phyloP scores from a whole-genome alignment of 37 sponge, comb jelly and placozoan species.

The Amphimedon queenslandica region DNA sequence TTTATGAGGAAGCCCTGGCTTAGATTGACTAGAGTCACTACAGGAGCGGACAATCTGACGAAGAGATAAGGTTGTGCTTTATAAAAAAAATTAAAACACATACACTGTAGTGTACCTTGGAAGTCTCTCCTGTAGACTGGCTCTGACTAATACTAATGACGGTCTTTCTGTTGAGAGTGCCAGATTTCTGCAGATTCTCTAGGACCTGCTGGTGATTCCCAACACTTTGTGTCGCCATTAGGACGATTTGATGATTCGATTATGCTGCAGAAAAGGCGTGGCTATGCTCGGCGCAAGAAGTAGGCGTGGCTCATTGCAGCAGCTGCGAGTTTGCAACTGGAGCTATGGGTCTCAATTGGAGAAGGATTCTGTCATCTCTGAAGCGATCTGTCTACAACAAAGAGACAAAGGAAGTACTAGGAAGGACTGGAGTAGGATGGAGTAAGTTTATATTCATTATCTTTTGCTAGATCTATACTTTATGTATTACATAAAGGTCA shows the following conservation, averaged over 20 bases:
- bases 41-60: too few relatives aligned
- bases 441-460: slow-evolving; percentile 20
- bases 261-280: too few relatives aligned
- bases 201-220: slow-evolving; percentile 31
- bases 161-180: slow-evolving; percentile 3
- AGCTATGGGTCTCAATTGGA: background rate
- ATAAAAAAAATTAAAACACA: too few relatives aligned
- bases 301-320: too few relatives aligned
- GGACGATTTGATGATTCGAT: too few relatives aligned
- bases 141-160: too few relatives aligned
- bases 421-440: slow-evolving; percentile 55
- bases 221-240: too few relatives aligned
- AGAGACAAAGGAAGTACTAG: slow-evolving; percentile 46
- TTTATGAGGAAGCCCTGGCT: background rate
- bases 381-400: slow-evolving; percentile 32
- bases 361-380: slow-evolving; percentile 1
- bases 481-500: slow-evolving; percentile 9
- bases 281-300: too few relatives aligned
- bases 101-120: too few relatives aligned
- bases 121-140: too few relatives aligned
- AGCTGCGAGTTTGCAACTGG: background rate
- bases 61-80: too few relatives aligned
- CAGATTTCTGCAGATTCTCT: slow-evolving; percentile 11
- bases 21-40: too few relatives aligned
- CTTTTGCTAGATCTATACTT: background rate